Base-by-base conservation (phyloP, 2,888 invertebrate species). In the Saturnia pavonia region DNA sequence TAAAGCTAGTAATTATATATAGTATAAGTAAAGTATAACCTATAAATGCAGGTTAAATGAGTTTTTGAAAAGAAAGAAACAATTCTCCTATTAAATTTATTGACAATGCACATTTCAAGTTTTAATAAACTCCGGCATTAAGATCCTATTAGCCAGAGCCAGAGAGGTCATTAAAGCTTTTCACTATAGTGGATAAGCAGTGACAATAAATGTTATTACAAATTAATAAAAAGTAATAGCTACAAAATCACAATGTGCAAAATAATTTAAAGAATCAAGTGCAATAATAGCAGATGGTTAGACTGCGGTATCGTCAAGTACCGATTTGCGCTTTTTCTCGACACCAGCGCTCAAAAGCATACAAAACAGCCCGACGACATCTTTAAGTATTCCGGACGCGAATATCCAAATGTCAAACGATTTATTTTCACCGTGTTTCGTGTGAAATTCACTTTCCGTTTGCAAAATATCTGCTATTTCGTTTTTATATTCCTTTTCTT, bases 391-490 rank as follows among this genome's bases (percentile, higher is more conserved):
- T 80, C 77, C 78, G 77, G 82, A 80, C 80, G 78, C 77, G 72
- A 12, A 74, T 73, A 72, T 76, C 82, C 75, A 78, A 82, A 84
- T 85, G 80, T 82, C 81, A 76, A 78, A 75, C 81, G 83, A 87
- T 86, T 87, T 86, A 87, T 88, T 91, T 90, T 88, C 87, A 85
- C 85, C 85, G 77, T 88, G 78, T 88, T 87, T 84, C 83, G 80
- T 86, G 85, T 81, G 86, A 89, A 89, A 87, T 86, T 89, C 89
- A 86, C 90, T 89, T 90, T 91, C 90, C 81, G 16, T 27, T 63
- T 3, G 27, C 8, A n/a, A 63, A 27, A 25, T 27, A 34, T 63
- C 87, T 83, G 79, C 82, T 81, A 76, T 83, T 86, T 60, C 14
- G 12, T 27, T 22, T 14, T 42, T 42, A 8, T 42, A 7, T 43